A percentile compares a stretch with the other conserved stretches of the same genome.
Conservation (phyloP, 2,113 vertebrate genomes). For the Rhinopomastus cyanomelas region DNA sequence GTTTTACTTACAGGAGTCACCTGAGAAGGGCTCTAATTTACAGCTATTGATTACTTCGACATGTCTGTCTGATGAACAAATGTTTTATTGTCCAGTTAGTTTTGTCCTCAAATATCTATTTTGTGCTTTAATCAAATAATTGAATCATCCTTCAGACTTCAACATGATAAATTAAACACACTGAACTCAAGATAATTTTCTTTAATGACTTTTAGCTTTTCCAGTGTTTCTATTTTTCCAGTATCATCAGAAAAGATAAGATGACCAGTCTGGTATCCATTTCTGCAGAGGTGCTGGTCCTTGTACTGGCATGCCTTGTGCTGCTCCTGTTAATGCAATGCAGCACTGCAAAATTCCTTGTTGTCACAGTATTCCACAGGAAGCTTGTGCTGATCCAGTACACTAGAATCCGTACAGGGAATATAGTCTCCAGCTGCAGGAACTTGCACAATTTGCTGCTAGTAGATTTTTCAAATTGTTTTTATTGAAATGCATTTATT, state of each 20-base stretch:
- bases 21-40: conserved; percentile 10
- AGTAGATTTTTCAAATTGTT: neutral
- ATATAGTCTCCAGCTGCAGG: neutral
- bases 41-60: conserved; percentile 2
- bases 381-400: neutral
- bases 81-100: conserved; percentile 6
- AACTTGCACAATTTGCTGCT: neutral
- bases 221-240: neutral
- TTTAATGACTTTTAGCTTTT: neutral
- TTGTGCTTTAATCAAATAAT: conserved; percentile 46
- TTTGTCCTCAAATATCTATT: neutral
- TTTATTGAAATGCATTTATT: conserved; percentile 5
- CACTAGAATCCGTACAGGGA: neutral
- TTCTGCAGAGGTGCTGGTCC: neutral
- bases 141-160: neutral
- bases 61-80: conserved; percentile 1
- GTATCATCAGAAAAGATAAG: neutral
- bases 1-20: neutral
- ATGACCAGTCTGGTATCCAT: neutral
- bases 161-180: neutral
- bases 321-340: neutral
- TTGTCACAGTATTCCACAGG: neutral
- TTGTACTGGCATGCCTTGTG: neutral
- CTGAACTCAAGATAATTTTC: neutral
- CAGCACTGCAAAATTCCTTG: neutral